Base-by-base conservation (phyloP, 2,888 invertebrate genomes). In the Ellobium chinense region DNA sequence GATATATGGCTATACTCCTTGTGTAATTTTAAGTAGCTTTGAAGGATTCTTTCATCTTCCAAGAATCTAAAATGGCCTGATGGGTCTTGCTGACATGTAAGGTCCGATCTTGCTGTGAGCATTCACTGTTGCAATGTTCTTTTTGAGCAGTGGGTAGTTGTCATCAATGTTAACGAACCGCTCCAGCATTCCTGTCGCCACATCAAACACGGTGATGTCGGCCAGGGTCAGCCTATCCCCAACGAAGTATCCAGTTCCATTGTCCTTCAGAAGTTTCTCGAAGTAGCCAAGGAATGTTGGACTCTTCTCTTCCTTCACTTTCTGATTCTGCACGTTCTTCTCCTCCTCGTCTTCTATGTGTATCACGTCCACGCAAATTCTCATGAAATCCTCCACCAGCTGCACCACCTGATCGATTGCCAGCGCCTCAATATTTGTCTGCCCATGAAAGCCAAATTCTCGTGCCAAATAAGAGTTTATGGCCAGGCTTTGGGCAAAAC, bases 351-450 rank as follows among this genome's bases (percentile, higher is more conserved):
- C 62, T 24, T 3, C 4, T 14, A 29, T 24, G 21, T 39, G 54
- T 2, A 70, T 9, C 14, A 39, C 46, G 9, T 34, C n/a, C 3
- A 62, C 21, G 29, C 12, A 9, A 4, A 39, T 29, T 21, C 18
- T 69, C 4, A 60, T 70, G 1, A 78, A 46, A 21, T 85, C 85
- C 14, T 80, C 81, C 14, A 84, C 73, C 7, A 68, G 39, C 24
- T 85, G 85, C 1, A 74, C 81, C 0, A 80, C 60, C 12, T 83
- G 80, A 37, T 86, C 86, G 63, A 84, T 80, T 46, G 75, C 58
- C 12, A 82, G 68, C 65, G 77, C 65, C n/a, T 85, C 85, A 54
- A 79, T n/a, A 66, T 72, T 78, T 36, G 74, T 65, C 14, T 78
- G 66, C 2, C 85, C 86, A 39, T 78, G 62, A 37, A 84, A 82